phyloP scores from a whole-genome alignment of 2,113 vertebrate genomes.

The Caloenas nicobarica region DNA sequence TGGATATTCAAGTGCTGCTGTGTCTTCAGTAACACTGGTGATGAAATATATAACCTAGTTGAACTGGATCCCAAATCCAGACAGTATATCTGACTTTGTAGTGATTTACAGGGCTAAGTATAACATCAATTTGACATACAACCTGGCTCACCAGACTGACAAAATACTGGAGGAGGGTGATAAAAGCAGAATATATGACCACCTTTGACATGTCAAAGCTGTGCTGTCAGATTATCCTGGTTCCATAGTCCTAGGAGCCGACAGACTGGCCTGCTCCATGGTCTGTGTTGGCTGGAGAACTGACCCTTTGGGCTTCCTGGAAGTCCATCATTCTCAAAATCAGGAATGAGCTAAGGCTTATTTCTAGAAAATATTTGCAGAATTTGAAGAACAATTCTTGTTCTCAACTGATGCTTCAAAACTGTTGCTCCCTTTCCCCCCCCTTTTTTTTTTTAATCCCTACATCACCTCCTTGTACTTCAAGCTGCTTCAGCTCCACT shows the following conservation, averaged over 20 bases:
- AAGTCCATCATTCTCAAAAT: neutral
- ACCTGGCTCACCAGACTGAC: neutral
- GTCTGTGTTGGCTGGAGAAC: neutral
- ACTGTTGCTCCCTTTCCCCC: neutral
- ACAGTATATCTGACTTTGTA: neutral
- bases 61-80: neutral
- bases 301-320: neutral
- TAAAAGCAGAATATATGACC: neutral
- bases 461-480: neutral
- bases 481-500: neutral
- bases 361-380: neutral
- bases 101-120: neutral
- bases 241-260: rapidly evolving
- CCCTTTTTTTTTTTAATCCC: neutral
- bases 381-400: neutral
- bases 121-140: neutral
- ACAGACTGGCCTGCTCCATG: neutral
- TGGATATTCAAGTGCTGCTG: neutral
- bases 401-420: neutral
- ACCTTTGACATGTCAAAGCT: neutral
- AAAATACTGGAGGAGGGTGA: neutral
- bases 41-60: neutral
- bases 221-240: neutral
- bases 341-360: neutral
- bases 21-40: neutral